Evolutionary conservation across 2,797 vertebrate genomes (phyloP).

Genomic region (Gephyroberyx darwinii): DNA sequence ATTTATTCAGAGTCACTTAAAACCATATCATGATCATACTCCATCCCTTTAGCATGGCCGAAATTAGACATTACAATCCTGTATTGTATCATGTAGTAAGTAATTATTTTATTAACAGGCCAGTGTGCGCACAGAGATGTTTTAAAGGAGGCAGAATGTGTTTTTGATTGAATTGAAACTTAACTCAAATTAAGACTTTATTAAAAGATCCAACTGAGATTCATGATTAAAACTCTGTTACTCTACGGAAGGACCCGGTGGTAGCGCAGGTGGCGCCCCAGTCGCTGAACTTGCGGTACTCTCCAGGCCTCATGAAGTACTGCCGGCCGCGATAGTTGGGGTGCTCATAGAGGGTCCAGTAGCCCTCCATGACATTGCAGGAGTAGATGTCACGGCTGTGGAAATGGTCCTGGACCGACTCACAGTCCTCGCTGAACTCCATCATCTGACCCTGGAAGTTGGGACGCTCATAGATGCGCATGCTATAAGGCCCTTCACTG

Average conservation of each 20-base stretch:
- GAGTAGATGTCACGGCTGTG: conserved; percentile 75
- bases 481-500: conserved; percentile 72
- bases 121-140: conserved; percentile 28
- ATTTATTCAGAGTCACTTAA: conserved; percentile 58
- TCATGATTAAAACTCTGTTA: conserved; percentile 74
- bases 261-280: conserved; percentile 76
- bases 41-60: neutral
- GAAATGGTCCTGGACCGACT: conserved; percentile 76
- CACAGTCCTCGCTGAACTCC: conserved; percentile 78
- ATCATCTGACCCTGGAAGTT: conserved; percentile 81
- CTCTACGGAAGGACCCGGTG: conserved; percentile 79
- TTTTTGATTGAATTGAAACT: conserved; percentile 17
- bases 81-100: neutral
- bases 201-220: conserved; percentile 36
- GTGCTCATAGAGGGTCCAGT: conserved; percentile 80
- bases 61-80: conserved; percentile 6
- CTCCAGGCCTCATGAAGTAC: conserved; percentile 77
- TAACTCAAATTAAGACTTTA: conserved; percentile 58
- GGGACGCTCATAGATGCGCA: conserved; percentile 76
- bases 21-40: conserved; percentile 28
- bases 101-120: conserved; percentile 42
- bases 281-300: conserved; percentile 79
- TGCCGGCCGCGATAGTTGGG: conserved; percentile 75
- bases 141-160: conserved; percentile 13
- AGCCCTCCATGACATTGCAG: conserved; percentile 78